phyloP scores from a whole-genome alignment of 2,888 invertebrate species.

The Nomada hirtipes region DNA sequence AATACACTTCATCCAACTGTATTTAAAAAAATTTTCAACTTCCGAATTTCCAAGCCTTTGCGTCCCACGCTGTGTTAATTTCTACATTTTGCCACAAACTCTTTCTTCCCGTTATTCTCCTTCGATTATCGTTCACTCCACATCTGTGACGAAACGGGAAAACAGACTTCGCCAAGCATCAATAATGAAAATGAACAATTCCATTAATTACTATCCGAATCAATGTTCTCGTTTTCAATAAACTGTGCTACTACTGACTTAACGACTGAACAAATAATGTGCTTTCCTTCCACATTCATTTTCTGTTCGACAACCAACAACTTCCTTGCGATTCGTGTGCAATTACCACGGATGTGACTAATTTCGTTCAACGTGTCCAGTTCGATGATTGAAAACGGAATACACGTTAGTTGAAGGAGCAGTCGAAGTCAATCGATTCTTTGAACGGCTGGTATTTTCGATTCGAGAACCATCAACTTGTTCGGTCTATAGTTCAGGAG shows the following conservation, averaged over 20 bases:
- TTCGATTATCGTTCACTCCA: not conserved
- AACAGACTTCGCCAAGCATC: not conserved
- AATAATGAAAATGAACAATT: not conserved
- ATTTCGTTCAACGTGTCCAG: not conserved
- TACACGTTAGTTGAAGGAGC: not conserved
- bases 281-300: conserved; percentile 3
- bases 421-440: conserved; percentile 16
- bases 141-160: not conserved
- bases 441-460: conserved; percentile 42
- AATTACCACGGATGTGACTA: conserved; percentile 20
- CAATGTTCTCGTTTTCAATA: not conserved
- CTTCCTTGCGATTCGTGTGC: conserved; percentile 2
- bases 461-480: conserved; percentile 54
- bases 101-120: not conserved
- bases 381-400: conserved; percentile 8
- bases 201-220: not conserved
- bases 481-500: conserved; percentile 57
- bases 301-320: conserved; percentile 5
- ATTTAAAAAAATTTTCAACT: not conserved
- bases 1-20: not conserved
- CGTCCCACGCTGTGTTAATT: too few relatives aligned
- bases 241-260: not conserved
- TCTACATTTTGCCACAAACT: not conserved
- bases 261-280: conserved; percentile 8
- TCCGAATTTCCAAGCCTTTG: not conserved